Conservation (phyloP, 2,888 invertebrate species). For the Eudemis profundana region DNA sequence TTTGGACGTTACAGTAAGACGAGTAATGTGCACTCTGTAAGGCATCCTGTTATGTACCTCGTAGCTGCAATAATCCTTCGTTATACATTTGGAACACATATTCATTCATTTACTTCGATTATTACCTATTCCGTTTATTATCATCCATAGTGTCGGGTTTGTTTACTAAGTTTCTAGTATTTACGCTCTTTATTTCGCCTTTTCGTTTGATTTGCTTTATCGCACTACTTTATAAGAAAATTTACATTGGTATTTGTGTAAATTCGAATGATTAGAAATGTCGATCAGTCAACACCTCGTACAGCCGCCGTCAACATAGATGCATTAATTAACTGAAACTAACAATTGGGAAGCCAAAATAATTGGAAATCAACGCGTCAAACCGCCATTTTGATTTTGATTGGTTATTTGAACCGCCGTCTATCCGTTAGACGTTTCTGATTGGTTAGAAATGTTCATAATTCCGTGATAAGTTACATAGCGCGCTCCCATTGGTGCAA, state of each 20-base stretch:
- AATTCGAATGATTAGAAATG: slow-evolving; percentile 44
- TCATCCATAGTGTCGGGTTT: slow-evolving; percentile 58
- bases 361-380: neutral
- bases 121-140: slow-evolving; percentile 49
- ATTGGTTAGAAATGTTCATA: neutral
- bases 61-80: slow-evolving; percentile 45
- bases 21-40: slow-evolving; percentile 56
- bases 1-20: slow-evolving; percentile 37
- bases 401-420: neutral
- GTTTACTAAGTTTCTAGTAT: slow-evolving; percentile 62
- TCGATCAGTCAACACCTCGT: slow-evolving; percentile 53
- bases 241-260: slow-evolving; percentile 51
- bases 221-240: slow-evolving; percentile 57
- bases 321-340: neutral
- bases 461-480: too few species aligned
- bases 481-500: neutral
- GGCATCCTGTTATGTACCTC: slow-evolving; percentile 53
- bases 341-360: neutral
- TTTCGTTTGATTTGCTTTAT: slow-evolving; percentile 65
- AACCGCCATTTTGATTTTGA: neutral
- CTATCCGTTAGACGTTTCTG: neutral
- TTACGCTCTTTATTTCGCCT: slow-evolving; percentile 67
- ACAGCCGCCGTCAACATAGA: slow-evolving; percentile 57
- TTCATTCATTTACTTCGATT: slow-evolving; percentile 39
- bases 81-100: slow-evolving; percentile 44